These are phyloP conservation scores for Onychomys torridus DNA, from an alignment of 2,797 vertebrate genomes.

Conservation along the genomic window DNA sequence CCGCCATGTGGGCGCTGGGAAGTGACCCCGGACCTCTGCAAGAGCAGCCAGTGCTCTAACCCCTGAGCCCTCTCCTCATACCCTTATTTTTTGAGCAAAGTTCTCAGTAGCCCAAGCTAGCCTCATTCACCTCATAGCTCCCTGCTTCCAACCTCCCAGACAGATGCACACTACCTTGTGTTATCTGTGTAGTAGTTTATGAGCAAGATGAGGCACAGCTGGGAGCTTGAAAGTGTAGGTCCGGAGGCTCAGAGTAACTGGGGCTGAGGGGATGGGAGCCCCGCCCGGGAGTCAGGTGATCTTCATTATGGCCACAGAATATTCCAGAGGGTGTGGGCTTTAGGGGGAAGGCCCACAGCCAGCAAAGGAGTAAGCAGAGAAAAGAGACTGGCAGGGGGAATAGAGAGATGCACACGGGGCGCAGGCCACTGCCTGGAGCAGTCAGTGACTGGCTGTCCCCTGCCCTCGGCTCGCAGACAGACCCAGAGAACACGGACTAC, in stretches of 20 bases:
- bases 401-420: background rate
- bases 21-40: background rate
- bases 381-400: too few species aligned
- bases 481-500: conserved; percentile 98
- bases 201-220: background rate
- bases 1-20: background rate
- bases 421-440: background rate
- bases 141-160: too few species aligned
- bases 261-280: too few species aligned
- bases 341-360: background rate
- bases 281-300: rapidly evolving
- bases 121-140: background rate
- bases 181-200: background rate
- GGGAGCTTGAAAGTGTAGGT: background rate
- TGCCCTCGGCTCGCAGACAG: conserved; percentile 88
- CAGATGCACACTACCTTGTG: background rate
- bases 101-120: background rate
- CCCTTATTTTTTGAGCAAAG: background rate
- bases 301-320: background rate
- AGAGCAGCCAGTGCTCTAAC: background rate
- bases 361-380: background rate
- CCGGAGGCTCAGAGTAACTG: rapidly evolving
- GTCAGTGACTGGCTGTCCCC: too few species aligned
- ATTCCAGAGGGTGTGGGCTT: background rate
- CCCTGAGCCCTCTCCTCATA: background rate